Conservation (phyloP, 1,140 invertebrate species). For the Atta colombica region DNA sequence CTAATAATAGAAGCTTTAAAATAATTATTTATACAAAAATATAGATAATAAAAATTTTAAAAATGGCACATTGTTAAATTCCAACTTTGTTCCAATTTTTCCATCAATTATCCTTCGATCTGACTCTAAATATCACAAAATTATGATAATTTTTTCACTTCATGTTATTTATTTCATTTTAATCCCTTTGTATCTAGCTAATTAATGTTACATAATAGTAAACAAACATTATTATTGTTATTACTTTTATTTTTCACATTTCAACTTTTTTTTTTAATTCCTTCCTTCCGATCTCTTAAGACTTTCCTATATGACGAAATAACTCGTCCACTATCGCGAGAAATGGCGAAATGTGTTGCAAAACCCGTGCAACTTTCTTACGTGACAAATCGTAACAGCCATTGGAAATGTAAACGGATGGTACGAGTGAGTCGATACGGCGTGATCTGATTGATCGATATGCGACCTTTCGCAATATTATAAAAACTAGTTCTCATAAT, state of each 20-base stretch:
- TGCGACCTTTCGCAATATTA: conserved; percentile 35
- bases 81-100: too few relatives aligned
- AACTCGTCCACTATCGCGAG: conserved; percentile 33
- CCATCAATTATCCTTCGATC: too few relatives aligned
- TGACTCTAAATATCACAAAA: too few relatives aligned
- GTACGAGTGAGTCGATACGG: conserved; percentile 45
- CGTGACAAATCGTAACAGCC: conserved; percentile 54
- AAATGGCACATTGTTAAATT: too few relatives aligned
- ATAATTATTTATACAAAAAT: too few relatives aligned
- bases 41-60: too few relatives aligned
- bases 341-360: conserved; percentile 67
- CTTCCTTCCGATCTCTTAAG: conserved; percentile 39
- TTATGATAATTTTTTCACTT: too few relatives aligned
- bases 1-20: too few relatives aligned
- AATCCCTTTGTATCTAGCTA: too few relatives aligned
- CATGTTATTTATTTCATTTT: too few relatives aligned
- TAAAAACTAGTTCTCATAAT: conserved; percentile 12
- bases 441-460: conserved; percentile 32
- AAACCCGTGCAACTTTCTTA: conserved; percentile 68
- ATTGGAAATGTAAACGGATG: conserved; percentile 68
- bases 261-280: conserved; percentile 24
- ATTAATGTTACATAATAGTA: too few relatives aligned
- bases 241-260: not conserved
- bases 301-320: conserved; percentile 51
- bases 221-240: not conserved